Base-by-base conservation (phyloP, 2,888 invertebrate species). In the Eupithecia pulchellata region DNA sequence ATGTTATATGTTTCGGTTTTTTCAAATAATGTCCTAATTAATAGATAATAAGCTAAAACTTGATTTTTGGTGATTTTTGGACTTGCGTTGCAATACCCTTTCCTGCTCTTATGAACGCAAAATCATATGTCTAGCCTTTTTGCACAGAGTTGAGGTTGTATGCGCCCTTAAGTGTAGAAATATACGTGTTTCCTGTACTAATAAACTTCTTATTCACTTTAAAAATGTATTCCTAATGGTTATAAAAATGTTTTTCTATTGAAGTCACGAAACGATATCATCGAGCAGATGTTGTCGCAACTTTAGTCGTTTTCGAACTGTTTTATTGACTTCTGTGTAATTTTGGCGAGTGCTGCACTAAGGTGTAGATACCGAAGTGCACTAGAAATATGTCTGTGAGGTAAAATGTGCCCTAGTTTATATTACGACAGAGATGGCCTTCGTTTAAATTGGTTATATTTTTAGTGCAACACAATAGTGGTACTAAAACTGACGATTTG, bases 251-350 rank as follows among this genome's bases (percentile, higher is more conserved):
- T 42, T 42, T 9, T 20, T n/a, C 8, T 42, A 42, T 0, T 17
- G 20, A 20, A 47, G 20, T 2, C 20, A 20, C 47, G 20, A 47
- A 47, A 52, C 52, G 52, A 52, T 52, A 52, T 25, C 25, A 13
- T 52, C 52, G 25, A 25, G 25, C 52, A 4, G 11, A 25, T 25
- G 25, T 52, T 25, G 52, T 52, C 52, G 52, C 29, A 30, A 60
- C 17, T 60, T 58, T n/a, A 57, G 58, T 32, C 29, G 58, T 60
- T 30, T 60, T 60, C 58, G 30, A 60, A 60, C 32, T 17, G 32
- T 60, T 60, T 60, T 60, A 60, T 60, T 60, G 58, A 36, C 61
- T 34, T 34, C 32, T 17, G 11, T 20, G 58, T n/a, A 60, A 60
- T 60, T n/a, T 60, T 9, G 11, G n/a, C 14, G 20, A 60, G 58